Evolutionary conservation across 2,797 vertebrate species (phyloP).

Genomic region (Smutsia gigantea): DNA sequence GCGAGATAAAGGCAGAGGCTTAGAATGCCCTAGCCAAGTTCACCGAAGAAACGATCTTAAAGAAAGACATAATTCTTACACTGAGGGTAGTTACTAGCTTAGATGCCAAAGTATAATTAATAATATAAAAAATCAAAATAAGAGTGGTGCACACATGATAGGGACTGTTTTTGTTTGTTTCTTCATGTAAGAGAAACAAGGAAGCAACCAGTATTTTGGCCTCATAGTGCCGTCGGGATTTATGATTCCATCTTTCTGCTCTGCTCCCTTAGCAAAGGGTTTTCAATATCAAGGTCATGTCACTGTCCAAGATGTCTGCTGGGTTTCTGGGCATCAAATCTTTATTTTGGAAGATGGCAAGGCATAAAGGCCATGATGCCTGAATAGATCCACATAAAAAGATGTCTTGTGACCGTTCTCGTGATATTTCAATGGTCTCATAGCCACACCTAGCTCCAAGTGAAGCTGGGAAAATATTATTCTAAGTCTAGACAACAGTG

Average conservation of each 20-base stretch:
- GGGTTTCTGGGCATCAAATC: neutral
- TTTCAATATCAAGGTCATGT: neutral
- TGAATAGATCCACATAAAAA: neutral
- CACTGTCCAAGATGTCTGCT: neutral
- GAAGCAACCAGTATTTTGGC: neutral
- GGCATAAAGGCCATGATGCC: neutral
- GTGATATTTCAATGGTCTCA: neutral
- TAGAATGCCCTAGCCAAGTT: neutral
- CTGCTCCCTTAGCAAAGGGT: neutral
- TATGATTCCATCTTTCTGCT: neutral
- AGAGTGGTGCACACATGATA: neutral
- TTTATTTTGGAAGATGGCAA: neutral
- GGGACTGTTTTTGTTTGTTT: neutral
- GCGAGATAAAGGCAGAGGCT: neutral
- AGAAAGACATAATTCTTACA: neutral
- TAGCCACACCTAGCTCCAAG: neutral
- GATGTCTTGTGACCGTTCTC: neutral
- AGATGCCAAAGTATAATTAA: neutral
- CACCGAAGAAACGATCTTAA: neutral
- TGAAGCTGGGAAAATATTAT: conserved; percentile 4
- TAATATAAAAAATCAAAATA: neutral
- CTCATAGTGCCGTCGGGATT: neutral
- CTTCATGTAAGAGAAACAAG: conserved; percentile 2
- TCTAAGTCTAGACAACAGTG: neutral
- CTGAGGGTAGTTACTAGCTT: neutral